phyloP scores from a whole-genome alignment of 2,888 invertebrate genomes.

The Philonicus albiceps region DNA sequence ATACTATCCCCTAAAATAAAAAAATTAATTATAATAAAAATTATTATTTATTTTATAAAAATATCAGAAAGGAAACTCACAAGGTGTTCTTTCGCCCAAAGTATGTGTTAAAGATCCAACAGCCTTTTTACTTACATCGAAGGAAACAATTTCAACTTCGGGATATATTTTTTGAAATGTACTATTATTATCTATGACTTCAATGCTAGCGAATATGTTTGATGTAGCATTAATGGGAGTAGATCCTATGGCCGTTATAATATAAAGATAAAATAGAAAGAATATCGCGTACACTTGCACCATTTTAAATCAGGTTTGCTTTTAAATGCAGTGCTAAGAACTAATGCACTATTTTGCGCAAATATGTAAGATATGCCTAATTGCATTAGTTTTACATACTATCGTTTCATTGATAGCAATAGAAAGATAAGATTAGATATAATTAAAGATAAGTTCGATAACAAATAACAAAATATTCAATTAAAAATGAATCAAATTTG shows the following conservation, averaged over 20 bases:
- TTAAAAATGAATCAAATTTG: too few species aligned
- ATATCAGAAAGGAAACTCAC: neutral
- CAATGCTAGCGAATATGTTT: neutral
- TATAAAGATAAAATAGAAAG: neutral
- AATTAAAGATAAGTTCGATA: too few species aligned
- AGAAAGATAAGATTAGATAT: neutral
- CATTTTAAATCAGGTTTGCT: neutral
- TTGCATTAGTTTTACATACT: neutral
- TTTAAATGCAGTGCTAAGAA: neutral
- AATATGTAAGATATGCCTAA: neutral
- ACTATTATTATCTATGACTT: neutral
- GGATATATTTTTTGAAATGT: neutral
- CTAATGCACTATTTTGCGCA: neutral
- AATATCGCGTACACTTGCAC: neutral
- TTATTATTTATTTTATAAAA: neutral
- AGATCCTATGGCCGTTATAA: neutral
- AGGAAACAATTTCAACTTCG: neutral
- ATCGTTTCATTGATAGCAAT: neutral
- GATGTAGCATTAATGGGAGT: neutral
- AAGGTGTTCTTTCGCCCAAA: neutral
- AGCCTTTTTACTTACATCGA: neutral
- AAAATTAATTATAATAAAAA: neutral
- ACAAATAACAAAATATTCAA: too few species aligned
- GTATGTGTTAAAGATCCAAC: neutral
- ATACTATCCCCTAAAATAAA: neutral